phyloP scores from a whole-genome alignment of 2,113 vertebrate genomes.

The Leptobrachium ailaonicum region DNA sequence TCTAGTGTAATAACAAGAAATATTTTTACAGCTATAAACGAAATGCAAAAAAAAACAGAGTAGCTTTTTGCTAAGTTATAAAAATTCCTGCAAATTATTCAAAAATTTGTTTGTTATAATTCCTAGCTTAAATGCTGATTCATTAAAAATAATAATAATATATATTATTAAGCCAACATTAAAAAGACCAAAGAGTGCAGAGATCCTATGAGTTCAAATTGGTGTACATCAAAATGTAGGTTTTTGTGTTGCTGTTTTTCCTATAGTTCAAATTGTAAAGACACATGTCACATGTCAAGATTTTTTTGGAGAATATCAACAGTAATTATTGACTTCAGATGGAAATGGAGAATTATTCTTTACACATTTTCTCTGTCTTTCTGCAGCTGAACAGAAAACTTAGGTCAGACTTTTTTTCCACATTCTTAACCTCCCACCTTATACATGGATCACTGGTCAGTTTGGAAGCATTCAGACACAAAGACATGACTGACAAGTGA shows the following conservation, averaged over 20 bases:
- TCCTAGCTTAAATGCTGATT: too few species aligned
- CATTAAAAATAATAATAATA: too few species aligned
- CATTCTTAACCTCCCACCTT: slow-evolving; percentile 93
- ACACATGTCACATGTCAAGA: neutral
- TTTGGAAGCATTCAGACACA: slow-evolving; percentile 96
- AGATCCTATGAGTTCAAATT: neutral
- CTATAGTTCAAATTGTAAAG: neutral
- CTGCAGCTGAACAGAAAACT: slow-evolving; percentile 84
- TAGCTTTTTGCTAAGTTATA: too few species aligned
- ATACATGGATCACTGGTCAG: slow-evolving; percentile 98
- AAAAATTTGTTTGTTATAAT: too few species aligned
- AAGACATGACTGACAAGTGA: slow-evolving; percentile 94
- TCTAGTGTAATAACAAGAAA: too few species aligned
- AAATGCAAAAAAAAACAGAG: too few species aligned
- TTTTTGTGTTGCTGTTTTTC: neutral
- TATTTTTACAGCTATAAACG: too few species aligned
- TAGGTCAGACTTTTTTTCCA: slow-evolving; percentile 87
- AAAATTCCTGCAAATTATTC: too few species aligned
- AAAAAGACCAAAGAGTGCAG: neutral
- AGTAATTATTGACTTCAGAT: slow-evolving; percentile 25
- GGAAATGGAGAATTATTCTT: slow-evolving; percentile 46
- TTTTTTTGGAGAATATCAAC: neutral
- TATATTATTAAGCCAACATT: too few species aligned
- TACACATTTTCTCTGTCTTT: slow-evolving; percentile 40
- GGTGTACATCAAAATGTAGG: neutral